Evolutionary conservation across 1,140 invertebrate genomes (phyloP), one percentile per base, ranked within the genome.

Genomic region (Drosophila carrolli): DNA sequence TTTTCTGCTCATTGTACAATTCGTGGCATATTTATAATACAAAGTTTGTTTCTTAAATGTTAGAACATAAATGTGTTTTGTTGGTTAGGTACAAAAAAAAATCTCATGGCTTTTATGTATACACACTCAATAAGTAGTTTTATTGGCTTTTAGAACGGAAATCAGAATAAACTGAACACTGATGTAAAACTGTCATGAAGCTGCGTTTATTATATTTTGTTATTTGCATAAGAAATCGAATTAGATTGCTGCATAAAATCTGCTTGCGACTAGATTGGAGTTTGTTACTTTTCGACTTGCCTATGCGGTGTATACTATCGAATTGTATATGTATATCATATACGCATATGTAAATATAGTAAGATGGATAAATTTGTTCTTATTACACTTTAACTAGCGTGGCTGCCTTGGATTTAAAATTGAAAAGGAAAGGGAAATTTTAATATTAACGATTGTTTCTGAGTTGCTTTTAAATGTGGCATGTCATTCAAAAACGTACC

Each of bases 231-330:
- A 63, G 51, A 88, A 61, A 78, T 79, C 80, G 79, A 86, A 72
- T 83, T 68, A 62, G 71, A 86, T 88, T 79, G 71, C 84, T 88
- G 83, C 79, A 88, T 78, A 61, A 76, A 78, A 79, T 75, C 76
- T 57, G 78, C 75, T 85, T 88, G 82, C 83, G 82, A 86, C 82
- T 86, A 86, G 82, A 86, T 68, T 88, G 70, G 79, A 76, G 63
- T 83, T 79, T 63, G 48, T 75, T 86, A 48, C 44, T 73, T 54
- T 86, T 78, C 75, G 71, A 65, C 62, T 73, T 72, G 47, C 48
- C n/a, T 50, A 51, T 51, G n/a, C 48, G 48, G 48, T 51, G 29
- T 35, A 35, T 27, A 14, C n/a, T 51, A 79, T 67, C 78, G 85
- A 86, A 63, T 82, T 75, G 75, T 71, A 71, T 72, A 47, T 79